Evolutionary conservation across 1,140 invertebrate genomes (phyloP).

Genomic region (Phthorimaea operculella): DNA sequence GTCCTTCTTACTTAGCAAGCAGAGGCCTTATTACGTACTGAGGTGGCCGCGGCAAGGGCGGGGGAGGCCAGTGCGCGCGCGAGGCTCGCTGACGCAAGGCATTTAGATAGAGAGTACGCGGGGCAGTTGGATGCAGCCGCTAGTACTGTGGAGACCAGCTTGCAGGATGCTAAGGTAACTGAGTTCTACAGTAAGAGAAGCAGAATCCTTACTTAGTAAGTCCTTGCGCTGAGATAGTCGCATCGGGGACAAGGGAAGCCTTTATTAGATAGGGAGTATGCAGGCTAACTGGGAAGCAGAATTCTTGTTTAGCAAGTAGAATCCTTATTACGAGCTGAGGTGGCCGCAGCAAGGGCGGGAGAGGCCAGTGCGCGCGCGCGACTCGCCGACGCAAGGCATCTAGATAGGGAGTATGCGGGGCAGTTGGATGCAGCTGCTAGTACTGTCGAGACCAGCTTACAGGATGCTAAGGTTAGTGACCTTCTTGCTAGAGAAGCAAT

Average conservation of each 20-base stretch:
- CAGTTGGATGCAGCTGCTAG: slow-evolving; percentile 17
- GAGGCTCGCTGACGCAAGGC: neutral
- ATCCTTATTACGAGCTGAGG: slow-evolving; percentile 18
- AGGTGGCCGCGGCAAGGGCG: slow-evolving; percentile 15
- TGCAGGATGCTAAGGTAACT: too few species aligned
- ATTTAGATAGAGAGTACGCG: slow-evolving; percentile 9
- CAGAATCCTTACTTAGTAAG: too few species aligned
- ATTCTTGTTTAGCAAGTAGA: too few species aligned
- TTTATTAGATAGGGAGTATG: too few species aligned
- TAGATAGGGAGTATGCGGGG: slow-evolving; percentile 10
- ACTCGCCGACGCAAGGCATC: neutral
- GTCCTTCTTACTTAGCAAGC: too few species aligned
- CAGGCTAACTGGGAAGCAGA: too few species aligned
- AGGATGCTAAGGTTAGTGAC: slow-evolving; percentile 18
- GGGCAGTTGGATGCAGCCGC: slow-evolving; percentile 18
- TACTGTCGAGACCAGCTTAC: slow-evolving; percentile 10
- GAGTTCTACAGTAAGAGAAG: too few species aligned
- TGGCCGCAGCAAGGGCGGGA: slow-evolving; percentile 14
- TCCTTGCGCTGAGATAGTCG: too few species aligned
- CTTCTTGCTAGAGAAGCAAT: too few species aligned
- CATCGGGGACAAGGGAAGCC: too few species aligned
- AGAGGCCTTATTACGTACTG: slow-evolving; percentile 16
- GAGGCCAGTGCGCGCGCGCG: slow-evolving; percentile 5
- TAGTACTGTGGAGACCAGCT: too few species aligned
- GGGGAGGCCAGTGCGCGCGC: slow-evolving; percentile 7